Evolutionary conservation across 2,113 vertebrate species (phyloP).

Genomic region (Octodon degus): DNA sequence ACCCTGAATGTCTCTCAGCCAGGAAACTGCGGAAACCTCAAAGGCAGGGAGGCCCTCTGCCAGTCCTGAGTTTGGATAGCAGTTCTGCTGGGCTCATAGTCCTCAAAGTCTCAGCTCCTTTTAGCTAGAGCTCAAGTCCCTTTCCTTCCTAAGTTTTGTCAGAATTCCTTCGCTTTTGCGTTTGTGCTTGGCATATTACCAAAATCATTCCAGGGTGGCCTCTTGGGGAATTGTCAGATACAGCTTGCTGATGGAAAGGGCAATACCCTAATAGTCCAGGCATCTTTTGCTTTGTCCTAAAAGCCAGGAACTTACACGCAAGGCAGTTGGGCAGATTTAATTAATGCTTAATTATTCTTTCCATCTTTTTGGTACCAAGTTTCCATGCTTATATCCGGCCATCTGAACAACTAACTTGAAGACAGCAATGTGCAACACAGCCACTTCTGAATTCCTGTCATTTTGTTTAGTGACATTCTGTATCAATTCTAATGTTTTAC

Average conservation of each 20-base stretch:
- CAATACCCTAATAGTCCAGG: neutral
- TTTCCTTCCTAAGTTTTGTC: neutral
- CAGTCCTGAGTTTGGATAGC: neutral
- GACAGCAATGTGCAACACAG: too few relatives aligned
- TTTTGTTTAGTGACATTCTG: too few relatives aligned
- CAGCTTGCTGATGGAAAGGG: neutral
- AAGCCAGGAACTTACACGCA: neutral
- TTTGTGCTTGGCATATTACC: neutral
- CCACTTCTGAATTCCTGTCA: too few relatives aligned
- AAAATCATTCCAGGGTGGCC: neutral
- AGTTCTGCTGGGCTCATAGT: neutral
- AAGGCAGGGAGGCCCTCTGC: neutral
- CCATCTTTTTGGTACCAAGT: too few relatives aligned
- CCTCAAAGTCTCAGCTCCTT: neutral
- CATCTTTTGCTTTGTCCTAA: neutral
- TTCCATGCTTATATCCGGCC: too few relatives aligned
- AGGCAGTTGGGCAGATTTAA: too few relatives aligned
- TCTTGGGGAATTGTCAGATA: neutral
- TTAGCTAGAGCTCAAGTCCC: neutral
- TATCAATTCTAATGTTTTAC: too few relatives aligned
- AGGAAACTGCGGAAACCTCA: accelerated
- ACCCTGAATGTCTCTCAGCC: neutral
- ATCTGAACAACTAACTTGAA: too few relatives aligned
- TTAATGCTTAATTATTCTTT: too few relatives aligned
- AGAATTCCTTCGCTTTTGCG: neutral